These are phyloP conservation scores for Dastarcus helophoroides DNA, from an alignment of 2,888 invertebrate species.

Conservation along the genomic window DNA sequence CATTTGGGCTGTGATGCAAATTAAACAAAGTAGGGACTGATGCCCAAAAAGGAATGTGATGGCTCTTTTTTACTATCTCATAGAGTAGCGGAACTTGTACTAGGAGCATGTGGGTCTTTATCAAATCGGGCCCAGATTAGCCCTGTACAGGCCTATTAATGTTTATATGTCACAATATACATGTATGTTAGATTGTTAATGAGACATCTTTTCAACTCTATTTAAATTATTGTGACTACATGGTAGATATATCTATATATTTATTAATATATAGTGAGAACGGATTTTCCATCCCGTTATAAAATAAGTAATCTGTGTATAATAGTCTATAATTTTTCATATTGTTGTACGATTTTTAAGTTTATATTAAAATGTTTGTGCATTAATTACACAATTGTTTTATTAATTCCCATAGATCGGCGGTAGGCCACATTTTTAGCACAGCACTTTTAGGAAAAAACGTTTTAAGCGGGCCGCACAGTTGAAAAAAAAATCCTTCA, in stretches of 20 bases:
- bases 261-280: conserved; percentile 51
- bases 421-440: too few relatives aligned
- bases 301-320: conserved; percentile 44
- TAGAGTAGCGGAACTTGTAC: conserved; percentile 22
- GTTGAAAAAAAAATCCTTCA: too few relatives aligned
- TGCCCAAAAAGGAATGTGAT: conserved; percentile 35
- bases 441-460: too few relatives aligned
- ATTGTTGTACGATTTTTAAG: conserved; percentile 79
- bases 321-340: conserved; percentile 78
- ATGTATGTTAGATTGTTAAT: conserved; percentile 38
- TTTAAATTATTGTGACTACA: conserved; percentile 29
- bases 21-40: conserved; percentile 32
- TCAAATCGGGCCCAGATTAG: too few relatives aligned
- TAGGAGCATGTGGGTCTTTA: conserved; percentile 14
- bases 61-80: conserved; percentile 34
- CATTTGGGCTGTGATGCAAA: too few relatives aligned
- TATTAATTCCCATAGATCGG: conserved; percentile 14
- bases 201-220: conserved; percentile 25
- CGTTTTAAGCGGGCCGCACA: too few relatives aligned
- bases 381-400: conserved; percentile 41
- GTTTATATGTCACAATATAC: conserved; percentile 35
- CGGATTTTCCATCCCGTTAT: conserved; percentile 57
- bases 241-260: conserved; percentile 32
- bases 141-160: conserved; percentile 33
- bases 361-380: conserved; percentile 80